Conservation (phyloP, 2,797 vertebrate genomes). For the Meda fulgida region DNA sequence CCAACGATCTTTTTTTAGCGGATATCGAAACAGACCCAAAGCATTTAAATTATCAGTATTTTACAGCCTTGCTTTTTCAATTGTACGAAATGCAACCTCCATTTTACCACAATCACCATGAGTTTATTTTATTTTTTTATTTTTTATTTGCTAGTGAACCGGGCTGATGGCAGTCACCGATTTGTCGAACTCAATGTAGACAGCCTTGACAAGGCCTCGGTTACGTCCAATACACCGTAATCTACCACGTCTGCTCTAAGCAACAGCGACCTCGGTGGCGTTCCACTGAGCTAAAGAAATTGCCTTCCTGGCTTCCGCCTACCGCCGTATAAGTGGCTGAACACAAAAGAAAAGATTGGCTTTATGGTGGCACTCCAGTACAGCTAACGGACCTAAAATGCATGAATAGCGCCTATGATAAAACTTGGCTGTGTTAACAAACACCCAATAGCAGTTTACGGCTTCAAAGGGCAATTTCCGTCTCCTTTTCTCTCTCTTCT, state of each 20-base stretch:
- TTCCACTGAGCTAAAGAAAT: conserved; percentile 62
- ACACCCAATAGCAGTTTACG: conserved; percentile 75
- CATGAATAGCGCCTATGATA: conserved; percentile 75
- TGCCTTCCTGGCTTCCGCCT: conserved; percentile 71
- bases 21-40: background rate
- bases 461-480: conserved; percentile 69
- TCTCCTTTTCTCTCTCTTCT: conserved; percentile 67
- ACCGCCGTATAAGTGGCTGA: conserved; percentile 68
- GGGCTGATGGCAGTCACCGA: background rate
- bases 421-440: conserved; percentile 75
- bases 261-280: conserved; percentile 85
- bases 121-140: background rate
- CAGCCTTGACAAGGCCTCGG: conserved; percentile 90
- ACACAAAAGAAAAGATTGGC: conserved; percentile 79
- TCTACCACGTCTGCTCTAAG: conserved; percentile 76
- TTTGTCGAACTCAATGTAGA: conserved; percentile 27
- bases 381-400: conserved; percentile 78
- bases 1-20: background rate
- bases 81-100: background rate
- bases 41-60: background rate
- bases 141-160: background rate
- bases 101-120: background rate
- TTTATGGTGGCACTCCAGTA: conserved; percentile 82
- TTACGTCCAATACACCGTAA: conserved; percentile 90
- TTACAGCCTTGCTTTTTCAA: background rate